These are phyloP conservation scores for Limnephilus lunatus DNA, from an alignment of 2,888 invertebrate species.

Conservation along the genomic window DNA sequence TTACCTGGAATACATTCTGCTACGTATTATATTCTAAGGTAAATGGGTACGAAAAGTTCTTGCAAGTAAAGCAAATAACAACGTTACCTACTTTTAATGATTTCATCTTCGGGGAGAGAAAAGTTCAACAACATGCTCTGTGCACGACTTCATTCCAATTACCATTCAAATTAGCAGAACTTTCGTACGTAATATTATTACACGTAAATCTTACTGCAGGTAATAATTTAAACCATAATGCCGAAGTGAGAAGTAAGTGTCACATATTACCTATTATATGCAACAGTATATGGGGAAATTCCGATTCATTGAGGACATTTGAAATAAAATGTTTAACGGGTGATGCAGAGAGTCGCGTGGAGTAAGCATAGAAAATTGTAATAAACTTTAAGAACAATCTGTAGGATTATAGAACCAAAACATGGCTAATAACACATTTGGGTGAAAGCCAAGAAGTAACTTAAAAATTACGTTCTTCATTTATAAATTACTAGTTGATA, in stretches of 20 bases:
- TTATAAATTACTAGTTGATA: too few species aligned
- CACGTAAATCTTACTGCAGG: background rate
- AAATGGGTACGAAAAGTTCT: background rate
- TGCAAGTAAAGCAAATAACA: too few species aligned
- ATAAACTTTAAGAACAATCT: too few species aligned
- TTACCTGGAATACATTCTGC: too few species aligned
- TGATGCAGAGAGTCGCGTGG: too few species aligned
- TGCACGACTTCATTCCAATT: background rate
- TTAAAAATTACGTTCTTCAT: too few species aligned
- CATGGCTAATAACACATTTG: too few species aligned
- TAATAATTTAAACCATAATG: background rate
- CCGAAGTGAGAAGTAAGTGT: background rate
- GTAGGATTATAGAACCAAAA: too few species aligned
- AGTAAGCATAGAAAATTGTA: too few species aligned
- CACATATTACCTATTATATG: background rate
- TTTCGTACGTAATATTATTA: background rate
- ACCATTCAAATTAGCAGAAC: background rate
- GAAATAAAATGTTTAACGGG: too few species aligned
- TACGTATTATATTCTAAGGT: background rate
- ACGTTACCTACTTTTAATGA: background rate
- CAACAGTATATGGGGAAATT: background rate
- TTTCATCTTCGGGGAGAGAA: background rate
- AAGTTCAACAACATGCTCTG: background rate
- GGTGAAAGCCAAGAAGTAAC: too few species aligned
- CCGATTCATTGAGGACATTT: background rate